phyloP scores from a whole-genome alignment of 2,113 vertebrate species.

The Tupaia tana region DNA sequence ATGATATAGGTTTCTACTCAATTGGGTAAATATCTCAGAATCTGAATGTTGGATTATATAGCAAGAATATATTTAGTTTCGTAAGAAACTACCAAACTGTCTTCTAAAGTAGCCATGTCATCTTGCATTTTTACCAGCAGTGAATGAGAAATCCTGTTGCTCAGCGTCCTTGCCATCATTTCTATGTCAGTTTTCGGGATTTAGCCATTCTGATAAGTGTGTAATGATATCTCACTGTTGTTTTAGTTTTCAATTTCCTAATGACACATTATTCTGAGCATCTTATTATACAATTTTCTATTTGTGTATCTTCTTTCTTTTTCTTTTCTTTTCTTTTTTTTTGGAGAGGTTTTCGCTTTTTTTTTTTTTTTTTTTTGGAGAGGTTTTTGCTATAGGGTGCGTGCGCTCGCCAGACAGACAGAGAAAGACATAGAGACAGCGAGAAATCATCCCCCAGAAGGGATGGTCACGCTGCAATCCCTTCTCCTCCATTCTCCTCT shows the following conservation, averaged over 20 bases:
- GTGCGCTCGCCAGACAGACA: no score
- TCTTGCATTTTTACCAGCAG: not conserved
- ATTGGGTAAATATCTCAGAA: not conserved
- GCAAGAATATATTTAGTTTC: not conserved
- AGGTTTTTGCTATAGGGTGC: no score
- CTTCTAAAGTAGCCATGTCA: not conserved
- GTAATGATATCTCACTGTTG: not conserved
- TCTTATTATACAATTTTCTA: not conserved
- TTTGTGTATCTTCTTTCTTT: not conserved
- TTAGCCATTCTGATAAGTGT: not conserved
- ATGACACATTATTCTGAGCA: not conserved
- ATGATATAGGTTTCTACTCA: slow-evolving; percentile 5
- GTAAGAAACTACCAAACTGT: not conserved
- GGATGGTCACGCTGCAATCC: no score
- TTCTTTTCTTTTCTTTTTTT: no score
- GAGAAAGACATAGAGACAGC: no score
- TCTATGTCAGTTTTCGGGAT: not conserved
- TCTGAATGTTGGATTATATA: not conserved
- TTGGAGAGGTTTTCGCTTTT: no score
- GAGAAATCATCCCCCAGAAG: no score
- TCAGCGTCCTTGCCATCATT: not conserved
- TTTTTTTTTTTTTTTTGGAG: no score
- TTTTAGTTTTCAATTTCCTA: not conserved
- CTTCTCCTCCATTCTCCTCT: no score
- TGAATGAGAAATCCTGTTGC: not conserved